Base-by-base conservation (phyloP, 2,888 invertebrate genomes). In the Callyntrura guangdongensis region DNA sequence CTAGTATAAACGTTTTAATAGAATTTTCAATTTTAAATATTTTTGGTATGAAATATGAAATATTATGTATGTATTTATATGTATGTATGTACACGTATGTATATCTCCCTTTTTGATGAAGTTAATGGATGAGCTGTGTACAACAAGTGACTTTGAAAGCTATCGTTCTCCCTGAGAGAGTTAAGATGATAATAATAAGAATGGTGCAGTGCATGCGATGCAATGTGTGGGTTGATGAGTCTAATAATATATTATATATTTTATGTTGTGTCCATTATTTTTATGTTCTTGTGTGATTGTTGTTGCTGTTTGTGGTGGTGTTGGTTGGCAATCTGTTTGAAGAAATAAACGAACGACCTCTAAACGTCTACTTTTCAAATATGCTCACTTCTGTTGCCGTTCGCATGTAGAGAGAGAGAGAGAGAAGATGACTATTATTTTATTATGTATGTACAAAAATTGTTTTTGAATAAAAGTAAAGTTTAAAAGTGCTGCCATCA, bases 331-430 rank as follows among this genome's bases (percentile, higher is more conserved):
- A 11, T 69, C 49, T 74, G 53, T 83, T 67, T 22, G 47, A 64
- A 64, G 45, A 27, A 59, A 81, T 0, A 36, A 81, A 74, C 6
- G 36, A 59, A 79, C 86, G 86, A 87, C 86, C 86, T 87, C 86
- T 56, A 87, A 87, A 87, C 25, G 74, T 87, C 45, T 61, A 87
- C 27, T 49, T 47, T 59, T 20, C n/a, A 81, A 81, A 56, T 77
- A 53, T 56, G 8, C 11, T 27, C 36, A n/a, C 11, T 56, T 8
- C n/a, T 56, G 11, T 47, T 77, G 74, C 49, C 17, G 74, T 9
- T 4, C 22, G 25, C 25, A 36, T 36, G 12, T 77, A 47, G 1
- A 72, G 6, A 74, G 22, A 69, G 45, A 74, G 27, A 47, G 49
- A n/a, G 47, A n/a, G 27, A 61, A 59, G 27, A 81, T 27, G 1